Evolutionary conservation across 2,888 invertebrate genomes (phyloP).

Genomic region (Chloromyia formosa): DNA sequence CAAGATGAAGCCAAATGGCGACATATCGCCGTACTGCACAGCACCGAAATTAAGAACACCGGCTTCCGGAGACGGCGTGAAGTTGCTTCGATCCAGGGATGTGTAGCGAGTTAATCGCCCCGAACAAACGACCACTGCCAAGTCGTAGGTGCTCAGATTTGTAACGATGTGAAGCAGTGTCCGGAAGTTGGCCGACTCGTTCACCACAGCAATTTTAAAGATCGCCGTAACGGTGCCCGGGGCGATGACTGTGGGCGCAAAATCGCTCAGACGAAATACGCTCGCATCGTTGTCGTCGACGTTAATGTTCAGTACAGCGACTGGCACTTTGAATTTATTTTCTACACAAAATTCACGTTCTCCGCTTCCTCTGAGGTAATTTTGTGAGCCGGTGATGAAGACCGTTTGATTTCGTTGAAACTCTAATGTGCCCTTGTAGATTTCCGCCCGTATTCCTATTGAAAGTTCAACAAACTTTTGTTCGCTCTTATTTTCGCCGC

Average conservation of each 20-base stretch:
- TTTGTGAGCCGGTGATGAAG: conserved; percentile 56
- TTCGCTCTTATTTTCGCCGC: conserved; percentile 30
- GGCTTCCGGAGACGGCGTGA: conserved; percentile 54
- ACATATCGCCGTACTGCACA: conserved; percentile 60
- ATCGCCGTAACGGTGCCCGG: conserved; percentile 57
- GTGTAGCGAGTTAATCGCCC: conserved; percentile 63
- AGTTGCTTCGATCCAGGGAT: conserved; percentile 52
- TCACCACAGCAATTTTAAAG: conserved; percentile 56
- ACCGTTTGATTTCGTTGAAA: conserved; percentile 58
- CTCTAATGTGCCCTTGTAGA: conserved; percentile 59
- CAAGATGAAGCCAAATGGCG: conserved; percentile 59
- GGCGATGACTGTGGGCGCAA: conserved; percentile 52
- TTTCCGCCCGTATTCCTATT: conserved; percentile 59
- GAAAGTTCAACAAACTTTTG: conserved; percentile 45
- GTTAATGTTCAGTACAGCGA: conserved; percentile 77
- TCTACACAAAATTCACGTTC: conserved; percentile 71
- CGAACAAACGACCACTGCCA: conserved; percentile 65
- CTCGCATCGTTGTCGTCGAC: conserved; percentile 70
- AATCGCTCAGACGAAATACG: conserved; percentile 69
- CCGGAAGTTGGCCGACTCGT: conserved; percentile 56
- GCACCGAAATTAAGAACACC: conserved; percentile 61
- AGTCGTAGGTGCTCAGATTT: conserved; percentile 65
- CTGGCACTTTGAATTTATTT: conserved; percentile 77
- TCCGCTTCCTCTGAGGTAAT: conserved; percentile 54
- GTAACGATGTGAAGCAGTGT: conserved; percentile 63